Evolutionary conservation across 2,797 vertebrate genomes (phyloP), one percentile per base, ranked within the genome.

Genomic region (Scarus forsteni): DNA sequence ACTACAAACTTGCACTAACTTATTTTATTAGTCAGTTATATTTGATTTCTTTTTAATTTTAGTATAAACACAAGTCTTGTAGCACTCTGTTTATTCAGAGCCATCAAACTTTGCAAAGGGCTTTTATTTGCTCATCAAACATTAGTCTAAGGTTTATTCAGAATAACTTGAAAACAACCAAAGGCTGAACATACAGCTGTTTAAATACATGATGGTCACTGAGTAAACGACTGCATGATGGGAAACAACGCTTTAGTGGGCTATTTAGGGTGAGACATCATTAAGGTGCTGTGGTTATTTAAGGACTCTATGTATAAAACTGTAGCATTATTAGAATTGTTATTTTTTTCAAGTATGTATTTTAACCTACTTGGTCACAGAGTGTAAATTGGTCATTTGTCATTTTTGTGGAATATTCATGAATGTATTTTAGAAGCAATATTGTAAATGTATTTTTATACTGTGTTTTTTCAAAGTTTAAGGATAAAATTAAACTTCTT

Each of bases 391-490:
- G 75, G 48, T 80, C 70, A 36, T 66, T 57, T 70, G 46, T 77
- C 55, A 72, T 86, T 64, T 77, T 46, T 81, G 81, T 86, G 59
- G 38, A 80, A 62, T 80, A 71, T 84, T 85, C 60, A 81, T 68
- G 34, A 88, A 90, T 84, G 75, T 90, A 84, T 89, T 92, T 91
- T 92, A 19, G 79, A 84, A 80, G 55, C 52, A 86, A 87, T 77
- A 13, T 70, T 89, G 59, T 85, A 61, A 73, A 84, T 83, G 83
- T 86, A 90, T 90, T 91, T 92, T 89, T 84, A 74, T 87, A 91
- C 43, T 51, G 10, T 75, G 46, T 80, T 79, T 78, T 84, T 80
- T 49, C 45, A 69, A 62, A 77, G 81, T 42, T 81, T 80, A 62
- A 75, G 18, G 56, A 60, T 51, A n/a, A 50, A 36, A 27, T 2